Base-by-base conservation (phyloP, 1,140 invertebrate species). In the Teleogryllus occipitalis region DNA sequence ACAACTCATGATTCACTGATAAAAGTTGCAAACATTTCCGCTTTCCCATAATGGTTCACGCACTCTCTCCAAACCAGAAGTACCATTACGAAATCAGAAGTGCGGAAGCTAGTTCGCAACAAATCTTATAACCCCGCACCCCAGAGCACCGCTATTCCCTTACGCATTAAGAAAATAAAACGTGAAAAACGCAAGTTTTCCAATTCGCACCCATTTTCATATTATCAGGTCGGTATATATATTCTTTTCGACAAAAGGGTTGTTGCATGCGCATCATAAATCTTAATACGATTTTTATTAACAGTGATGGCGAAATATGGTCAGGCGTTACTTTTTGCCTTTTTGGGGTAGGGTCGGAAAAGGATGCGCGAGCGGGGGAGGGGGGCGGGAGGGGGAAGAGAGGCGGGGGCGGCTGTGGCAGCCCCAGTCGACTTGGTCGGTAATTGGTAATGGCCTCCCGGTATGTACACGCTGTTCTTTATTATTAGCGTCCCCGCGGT, bases 291-390 rank as follows among this genome's bases (percentile, higher is more conserved):
- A 65, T 65, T 65, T 65, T 65, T 14, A 65, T 65, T 65, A 14
- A 65, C 54, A 65, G 54, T 65, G 54, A 65, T 65, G 54, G 54
- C 54, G 54, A 65, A 65, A 65, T 65, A 65, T 65, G 54, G 54
- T 65, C 54, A 65, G 54, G 10, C 54, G 27, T 39, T 65, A 65
- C 54, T 65, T 65, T 65, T 65, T 65, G 54, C 18, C 18, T 65
- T 65, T 65, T 65, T 65, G 18, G 54, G 18, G 54, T 7, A 14
- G 54, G 54, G 54, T 39, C 27, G 27, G 27, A 39, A 39, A 39
- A 39, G 27, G 27, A 39, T 39, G 27, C 27, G 27, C 27, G 27
- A 39, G 27, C 27, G 27, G 1, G 27, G 27, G 27, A 39, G 27
- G 18, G 7, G 54, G 54, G 49, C 15, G 8, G 49, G 15, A 54